Evolutionary conservation across 2,113 vertebrate genomes (phyloP), one percentile per base, ranked within the genome.

Genomic region (Chloropsis hardwickii): DNA sequence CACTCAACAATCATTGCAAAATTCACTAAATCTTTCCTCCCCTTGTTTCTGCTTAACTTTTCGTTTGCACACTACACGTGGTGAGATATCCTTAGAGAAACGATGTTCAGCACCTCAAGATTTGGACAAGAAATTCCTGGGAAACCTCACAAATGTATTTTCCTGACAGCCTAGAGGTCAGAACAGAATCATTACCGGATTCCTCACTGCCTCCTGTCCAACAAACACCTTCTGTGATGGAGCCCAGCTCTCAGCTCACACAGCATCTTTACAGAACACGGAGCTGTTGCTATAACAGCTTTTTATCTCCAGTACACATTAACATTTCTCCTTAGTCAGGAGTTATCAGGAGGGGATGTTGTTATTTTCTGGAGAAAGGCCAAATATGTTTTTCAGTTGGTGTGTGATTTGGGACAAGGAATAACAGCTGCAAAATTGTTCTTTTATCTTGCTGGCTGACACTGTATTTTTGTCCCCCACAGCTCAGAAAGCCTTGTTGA

Each of bases 41-140:
- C 62, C 14, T n/a, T 54, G 27, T 54, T 73, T 28, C 24, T 57
- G 10, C 14, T 69, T 64, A n/a, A 45, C 6, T 92, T 62, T 64
- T 35, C 27, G 9, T 67, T 62, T 80, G 51, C 40, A 48, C 24
- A 35, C 22, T 12, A 22, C 9, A 44, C 2, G 0, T 56, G n/a
- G 10, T 3, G 28, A 71, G 28, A 35, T 50, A 47, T 11, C 71
- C 10, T 54, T 39, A 45, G 44, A 33, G 76, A 67, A 86, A 42
- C 0, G 1, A 4, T 13, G 19, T 13, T 60, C 50, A 72, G n/a
- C 13, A 27, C 8, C 10, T 28, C 4, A 4, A 22, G 35, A 42
- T n/a, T 65, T 3, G 0, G 70, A 20, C 27, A 44, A 48, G 56
- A 48, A 65, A 56, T 35, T 70, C 45, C 17, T 37, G 29, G n/a